Conservation (phyloP, 2,113 vertebrate species). For the Puntigrus tetrazona region DNA sequence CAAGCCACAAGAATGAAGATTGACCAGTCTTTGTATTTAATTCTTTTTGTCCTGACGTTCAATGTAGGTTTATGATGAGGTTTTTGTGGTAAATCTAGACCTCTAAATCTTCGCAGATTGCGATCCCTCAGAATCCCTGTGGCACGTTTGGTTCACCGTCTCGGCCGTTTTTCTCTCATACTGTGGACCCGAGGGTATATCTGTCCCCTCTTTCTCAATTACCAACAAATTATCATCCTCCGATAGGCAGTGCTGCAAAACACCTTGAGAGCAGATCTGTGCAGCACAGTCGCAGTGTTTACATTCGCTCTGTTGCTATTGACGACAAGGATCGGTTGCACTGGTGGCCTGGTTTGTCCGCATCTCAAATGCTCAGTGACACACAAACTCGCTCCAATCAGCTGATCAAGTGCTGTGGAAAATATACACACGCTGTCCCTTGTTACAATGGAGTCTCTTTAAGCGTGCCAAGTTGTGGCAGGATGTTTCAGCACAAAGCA, state of each 20-base stretch:
- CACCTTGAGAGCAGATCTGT: neutral
- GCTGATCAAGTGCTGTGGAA: slow-evolving; percentile 22
- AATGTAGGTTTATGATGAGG: neutral
- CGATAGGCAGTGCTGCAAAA: neutral
- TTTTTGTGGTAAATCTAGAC: neutral
- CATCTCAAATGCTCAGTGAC: slow-evolving; percentile 34
- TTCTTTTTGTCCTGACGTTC: neutral
- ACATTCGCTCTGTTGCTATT: slow-evolving; percentile 22
- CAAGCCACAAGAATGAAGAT: neutral
- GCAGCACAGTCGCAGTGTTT: slow-evolving; percentile 5
- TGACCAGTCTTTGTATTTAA: neutral
- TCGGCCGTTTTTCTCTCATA: neutral
- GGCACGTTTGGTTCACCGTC: neutral
- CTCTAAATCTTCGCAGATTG: slow-evolving; percentile 12
- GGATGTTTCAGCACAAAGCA: neutral
- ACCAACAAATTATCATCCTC: neutral
- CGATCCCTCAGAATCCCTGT: slow-evolving; percentile 16
- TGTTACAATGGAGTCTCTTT: neutral
- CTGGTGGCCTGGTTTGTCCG: slow-evolving; percentile 15
- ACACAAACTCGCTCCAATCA: slow-evolving; percentile 19
- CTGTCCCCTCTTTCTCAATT: neutral
- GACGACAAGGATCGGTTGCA: slow-evolving; percentile 25
- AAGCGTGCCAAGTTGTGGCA: neutral
- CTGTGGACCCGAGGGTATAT: neutral
- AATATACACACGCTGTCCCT: neutral